Conservation (phyloP, 1,140 invertebrate genomes). For the Drosophila carrolli region DNA sequence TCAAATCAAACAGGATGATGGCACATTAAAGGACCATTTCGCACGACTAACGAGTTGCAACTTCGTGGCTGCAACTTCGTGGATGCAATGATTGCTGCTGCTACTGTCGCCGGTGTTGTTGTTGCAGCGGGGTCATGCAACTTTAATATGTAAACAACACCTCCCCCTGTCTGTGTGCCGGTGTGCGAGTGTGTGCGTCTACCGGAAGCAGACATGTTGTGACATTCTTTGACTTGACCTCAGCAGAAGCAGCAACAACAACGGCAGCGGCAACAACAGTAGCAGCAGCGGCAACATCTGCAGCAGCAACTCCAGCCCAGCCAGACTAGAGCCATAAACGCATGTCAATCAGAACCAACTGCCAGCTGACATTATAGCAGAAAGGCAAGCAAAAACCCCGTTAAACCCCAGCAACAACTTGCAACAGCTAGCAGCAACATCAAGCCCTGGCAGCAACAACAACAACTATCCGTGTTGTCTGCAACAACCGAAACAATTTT, state of each 20-base stretch:
- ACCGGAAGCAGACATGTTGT: constrained; percentile 82
- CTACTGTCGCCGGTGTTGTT: constrained; percentile 20
- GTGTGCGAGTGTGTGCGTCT: constrained; percentile 43
- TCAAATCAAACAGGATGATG: constrained; percentile 36
- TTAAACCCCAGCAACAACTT: not conserved
- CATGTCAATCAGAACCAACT: constrained; percentile 37
- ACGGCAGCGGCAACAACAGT: not conserved
- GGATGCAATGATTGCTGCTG: constrained; percentile 55
- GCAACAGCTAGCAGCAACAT: constrained; percentile 11
- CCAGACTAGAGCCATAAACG: constrained; percentile 31
- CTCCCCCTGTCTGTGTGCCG: constrained; percentile 43
- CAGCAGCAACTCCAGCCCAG: constrained; percentile 13
- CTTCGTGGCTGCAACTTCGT: constrained; percentile 56
- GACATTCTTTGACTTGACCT: constrained; percentile 82
- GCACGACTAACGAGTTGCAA: constrained; percentile 30
- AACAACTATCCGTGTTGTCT: constrained; percentile 62
- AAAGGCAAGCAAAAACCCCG: not conserved
- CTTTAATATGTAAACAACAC: constrained; percentile 82
- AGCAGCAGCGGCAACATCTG: constrained; percentile 10
- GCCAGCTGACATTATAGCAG: constrained; percentile 30
- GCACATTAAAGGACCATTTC: constrained; percentile 15
- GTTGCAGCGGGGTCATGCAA: constrained; percentile 73
- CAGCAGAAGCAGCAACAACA: constrained; percentile 37
- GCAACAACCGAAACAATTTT: constrained; percentile 71
- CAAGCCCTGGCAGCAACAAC: not conserved